Base-by-base conservation (phyloP, 2,888 invertebrate species). In the Leptopilina drosophilae region DNA sequence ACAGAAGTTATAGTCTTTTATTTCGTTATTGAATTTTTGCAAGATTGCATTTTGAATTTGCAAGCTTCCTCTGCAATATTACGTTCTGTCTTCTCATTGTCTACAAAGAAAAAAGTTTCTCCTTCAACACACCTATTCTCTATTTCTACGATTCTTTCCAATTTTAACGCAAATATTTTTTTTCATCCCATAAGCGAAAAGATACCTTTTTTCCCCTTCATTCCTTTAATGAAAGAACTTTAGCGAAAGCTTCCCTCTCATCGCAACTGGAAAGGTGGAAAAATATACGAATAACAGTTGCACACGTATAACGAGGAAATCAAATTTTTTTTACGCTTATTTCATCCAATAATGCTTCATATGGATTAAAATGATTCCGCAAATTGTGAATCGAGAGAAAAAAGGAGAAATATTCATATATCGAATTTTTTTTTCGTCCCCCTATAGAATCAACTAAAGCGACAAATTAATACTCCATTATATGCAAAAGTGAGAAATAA, bases 191-290 rank as follows among this genome's bases (percentile, higher is more conserved):
- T 53, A 33, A 73, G 56, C 53, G 53, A 73, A 73, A n/a, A n/a
- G 53, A 33, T 5, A 8, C 8, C 42, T 42, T 42, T 42, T 42
- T 42, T 42, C 42, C 33, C 42, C 33, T 42, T 42, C 42, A 8
- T 42, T 73, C 33, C 33, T 5, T 73, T 73, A 56, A 73, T 73
- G 56, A 56, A 73, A 73, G 26, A 73, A 73, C 73, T 73, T 73
- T 56, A 73, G 53, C 56, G 20, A 20, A 33, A 20, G 11, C 49
- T 46, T 7, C 46, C 11, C 49, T 49, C 15, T 15, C 33, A 33
- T 33, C 15, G 9, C 66, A 40, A 42, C 42, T n/a, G 46, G 20
- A 5, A 20, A 20, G 9, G 8, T 9, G 11, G 11, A 12, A 49
- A 49, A 15, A n/a, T 56, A 12, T 73, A 20, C 12, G 14, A 53